Evolutionary conservation across 2,888 invertebrate genomes (phyloP).

Genomic region (Synanthedon vespiformis): DNA sequence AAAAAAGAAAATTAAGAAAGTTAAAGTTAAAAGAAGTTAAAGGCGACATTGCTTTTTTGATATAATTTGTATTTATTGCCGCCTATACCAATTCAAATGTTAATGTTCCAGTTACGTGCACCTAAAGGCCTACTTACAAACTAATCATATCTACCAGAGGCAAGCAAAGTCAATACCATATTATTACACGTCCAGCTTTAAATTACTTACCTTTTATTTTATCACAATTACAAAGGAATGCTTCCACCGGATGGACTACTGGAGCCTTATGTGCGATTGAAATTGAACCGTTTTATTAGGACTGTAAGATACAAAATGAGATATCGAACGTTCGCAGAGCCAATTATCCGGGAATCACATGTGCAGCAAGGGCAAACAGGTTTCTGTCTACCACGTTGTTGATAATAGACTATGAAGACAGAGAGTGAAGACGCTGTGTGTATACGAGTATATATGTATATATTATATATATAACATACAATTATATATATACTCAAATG

Average conservation of each 20-base stretch:
- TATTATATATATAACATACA: no score
- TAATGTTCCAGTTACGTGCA: neutral
- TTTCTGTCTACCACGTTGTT: neutral
- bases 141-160: neutral
- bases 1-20: no score
- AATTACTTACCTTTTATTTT: slow-evolving; percentile 41
- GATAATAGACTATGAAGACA: slow-evolving; percentile 3
- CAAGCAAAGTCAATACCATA: slow-evolving; percentile 14
- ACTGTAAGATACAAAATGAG: slow-evolving; percentile 31
- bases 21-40: no score
- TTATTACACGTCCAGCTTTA: slow-evolving; percentile 29
- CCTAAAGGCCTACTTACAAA: neutral
- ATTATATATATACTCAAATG: no score
- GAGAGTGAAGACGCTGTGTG: neutral
- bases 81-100: neutral
- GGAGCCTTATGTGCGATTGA: slow-evolving; percentile 9
- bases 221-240: slow-evolving; percentile 40
- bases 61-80: no score
- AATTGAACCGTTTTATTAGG: slow-evolving; percentile 25
- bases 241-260: slow-evolving; percentile 19
- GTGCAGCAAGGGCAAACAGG: slow-evolving; percentile 6
- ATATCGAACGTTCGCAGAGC: slow-evolving; percentile 26
- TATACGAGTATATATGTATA: neutral
- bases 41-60: no score
- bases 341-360: slow-evolving; percentile 42